Conservation (phyloP, 2,113 vertebrate species). For the Noctilio leporinus region DNA sequence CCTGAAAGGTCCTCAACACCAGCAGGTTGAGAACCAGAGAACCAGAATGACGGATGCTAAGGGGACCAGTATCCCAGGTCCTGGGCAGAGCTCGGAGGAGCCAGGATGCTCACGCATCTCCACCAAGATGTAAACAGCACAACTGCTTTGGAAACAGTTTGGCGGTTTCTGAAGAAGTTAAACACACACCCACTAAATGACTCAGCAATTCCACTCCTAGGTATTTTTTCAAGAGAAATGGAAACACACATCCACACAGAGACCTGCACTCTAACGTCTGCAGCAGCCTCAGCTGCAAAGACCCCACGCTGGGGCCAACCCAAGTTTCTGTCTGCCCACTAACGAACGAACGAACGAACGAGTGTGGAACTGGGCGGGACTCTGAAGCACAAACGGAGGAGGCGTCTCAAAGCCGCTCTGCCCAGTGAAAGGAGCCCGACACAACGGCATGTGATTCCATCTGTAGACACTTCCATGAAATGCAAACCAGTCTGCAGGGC, state of each 20-base stretch:
- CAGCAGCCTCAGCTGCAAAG: background rate
- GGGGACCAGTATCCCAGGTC: background rate
- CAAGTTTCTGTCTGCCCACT: background rate
- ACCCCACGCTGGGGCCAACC: background rate
- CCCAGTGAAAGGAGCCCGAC: background rate
- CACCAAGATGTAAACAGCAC: fast-evolving
- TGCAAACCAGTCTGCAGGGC: background rate
- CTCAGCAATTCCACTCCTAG: background rate
- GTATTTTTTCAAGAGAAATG: background rate
- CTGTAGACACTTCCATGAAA: background rate
- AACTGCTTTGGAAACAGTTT: background rate
- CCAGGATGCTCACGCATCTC: fast-evolving
- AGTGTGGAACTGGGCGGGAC: fast-evolving
- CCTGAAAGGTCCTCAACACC: background rate
- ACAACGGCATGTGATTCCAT: fast-evolving
- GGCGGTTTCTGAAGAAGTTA: background rate
- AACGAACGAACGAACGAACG: fast-evolving
- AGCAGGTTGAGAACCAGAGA: background rate
- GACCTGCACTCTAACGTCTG: fast-evolving
- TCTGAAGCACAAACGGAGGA: fast-evolving
- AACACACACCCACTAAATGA: fast-evolving
- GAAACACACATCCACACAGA: background rate
- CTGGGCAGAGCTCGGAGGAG: background rate
- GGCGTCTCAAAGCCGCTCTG: background rate
- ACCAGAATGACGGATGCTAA: background rate